Evolutionary conservation across 2,888 invertebrate genomes (phyloP), one percentile per base, ranked within the genome.

Genomic region (Euplagia quadripunctaria): DNA sequence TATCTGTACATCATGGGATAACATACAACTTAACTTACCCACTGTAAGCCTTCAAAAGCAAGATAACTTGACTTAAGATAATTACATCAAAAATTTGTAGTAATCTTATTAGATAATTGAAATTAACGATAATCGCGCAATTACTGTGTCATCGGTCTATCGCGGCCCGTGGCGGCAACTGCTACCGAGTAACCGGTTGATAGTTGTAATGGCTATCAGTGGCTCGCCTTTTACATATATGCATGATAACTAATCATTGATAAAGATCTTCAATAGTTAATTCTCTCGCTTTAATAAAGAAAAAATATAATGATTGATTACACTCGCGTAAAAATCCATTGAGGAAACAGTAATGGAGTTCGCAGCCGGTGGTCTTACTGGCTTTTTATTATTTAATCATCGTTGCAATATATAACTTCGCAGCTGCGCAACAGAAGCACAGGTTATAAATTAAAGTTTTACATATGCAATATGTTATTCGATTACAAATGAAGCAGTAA

Each of bases 41-140:
- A 4, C 43, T 46, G 31, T 31, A 31, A 31, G 31, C 31, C 31
- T 31, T 31, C 31, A 31, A 46, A 9, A 46, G 43, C 43, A 46
- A 46, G 4, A 8, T 46, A 46, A 3, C 43, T 8, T 1, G 9
- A 46, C 43, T 46, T 0, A 46, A 46, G 4, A 46, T 31, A 46
- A 46, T 46, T 46, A 46, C 9, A 46, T 9, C 43, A 46, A 9
- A 46, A 8, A 3, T 46, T 46, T 8, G 1, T 46, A 46, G 71
- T 70, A 71, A 81, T 74, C 74, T 79, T 79, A 78, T 75, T 77
- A 79, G 78, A 80, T 84, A 84, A 84, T 82, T 85, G 85, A 85
- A 82, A 85, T 77, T 68, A 78, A 77, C 77, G 75, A 78, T 85
- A 83, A 83, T 82, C 72, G 70, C 51, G 75, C 83, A 77, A 83